A percentile compares a stretch with the other conserved stretches of the same genome.
Evolutionary conservation across 2,113 vertebrate genomes (phyloP).

Genomic region (Charadrius vociferus): DNA sequence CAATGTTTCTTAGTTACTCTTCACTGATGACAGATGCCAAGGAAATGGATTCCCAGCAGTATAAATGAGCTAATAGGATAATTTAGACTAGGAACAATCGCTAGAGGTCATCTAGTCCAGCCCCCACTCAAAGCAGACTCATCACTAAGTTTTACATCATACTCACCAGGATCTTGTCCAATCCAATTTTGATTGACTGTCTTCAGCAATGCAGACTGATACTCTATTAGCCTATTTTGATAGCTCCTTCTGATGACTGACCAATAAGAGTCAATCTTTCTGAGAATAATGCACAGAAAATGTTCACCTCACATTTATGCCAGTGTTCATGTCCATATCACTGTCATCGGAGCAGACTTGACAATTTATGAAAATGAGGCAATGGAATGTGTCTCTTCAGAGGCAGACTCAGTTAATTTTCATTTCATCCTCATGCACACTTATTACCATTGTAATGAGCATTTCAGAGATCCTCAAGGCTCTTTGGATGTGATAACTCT

Average conservation of each 20-base stretch:
- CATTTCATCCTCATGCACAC: neutral
- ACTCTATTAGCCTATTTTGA: neutral
- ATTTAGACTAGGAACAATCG: neutral
- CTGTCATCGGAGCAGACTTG: neutral
- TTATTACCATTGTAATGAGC: neutral
- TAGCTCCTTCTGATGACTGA: neutral
- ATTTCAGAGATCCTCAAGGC: neutral
- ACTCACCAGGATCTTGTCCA: neutral
- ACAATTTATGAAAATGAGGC: neutral
- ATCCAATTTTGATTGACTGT: neutral
- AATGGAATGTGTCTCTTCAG: neutral
- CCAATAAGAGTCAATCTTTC: neutral
- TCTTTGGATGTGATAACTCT: neutral
- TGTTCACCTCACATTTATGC: neutral
- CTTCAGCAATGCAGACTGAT: neutral
- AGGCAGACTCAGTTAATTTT: neutral
- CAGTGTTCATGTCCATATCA: neutral
- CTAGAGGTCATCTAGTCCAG: neutral
- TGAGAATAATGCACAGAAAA: neutral
- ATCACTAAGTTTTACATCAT: neutral
- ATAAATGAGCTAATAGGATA: neutral
- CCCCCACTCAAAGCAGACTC: neutral
- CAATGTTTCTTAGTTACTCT: neutral
- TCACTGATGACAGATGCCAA: neutral
- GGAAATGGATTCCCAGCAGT: neutral